Evolutionary conservation across 2,888 invertebrate species (phyloP).

Genomic region (Julus scandinavius): DNA sequence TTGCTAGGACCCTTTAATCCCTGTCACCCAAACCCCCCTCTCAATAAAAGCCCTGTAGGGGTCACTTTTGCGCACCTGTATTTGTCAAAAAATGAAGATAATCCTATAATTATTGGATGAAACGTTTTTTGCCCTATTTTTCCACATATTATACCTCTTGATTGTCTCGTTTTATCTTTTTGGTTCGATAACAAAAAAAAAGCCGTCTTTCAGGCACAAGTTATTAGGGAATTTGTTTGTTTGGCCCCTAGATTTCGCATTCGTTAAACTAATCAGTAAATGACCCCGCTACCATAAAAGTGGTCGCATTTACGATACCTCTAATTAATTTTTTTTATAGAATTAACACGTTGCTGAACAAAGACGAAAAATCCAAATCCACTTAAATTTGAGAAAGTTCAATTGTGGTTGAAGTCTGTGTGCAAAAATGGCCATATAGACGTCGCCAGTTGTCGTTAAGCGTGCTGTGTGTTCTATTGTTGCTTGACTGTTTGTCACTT

Average conservation of each 20-base stretch:
- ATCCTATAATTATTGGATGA: constrained; percentile 46
- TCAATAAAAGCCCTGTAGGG: constrained; percentile 43
- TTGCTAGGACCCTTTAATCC: constrained; percentile 30
- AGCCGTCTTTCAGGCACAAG: constrained; percentile 37
- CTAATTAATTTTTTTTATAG: constrained; percentile 1
- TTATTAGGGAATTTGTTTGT: constrained; percentile 45
- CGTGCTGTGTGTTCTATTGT: not conserved
- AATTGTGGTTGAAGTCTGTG: not conserved
- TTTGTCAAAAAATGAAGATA: constrained; percentile 46
- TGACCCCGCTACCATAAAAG: constrained; percentile 40
- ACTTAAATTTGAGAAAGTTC: not conserved
- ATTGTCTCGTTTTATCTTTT: constrained; percentile 45
- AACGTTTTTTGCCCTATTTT: constrained; percentile 14
- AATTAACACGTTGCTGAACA: constrained; percentile 29
- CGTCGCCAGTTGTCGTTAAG: not conserved
- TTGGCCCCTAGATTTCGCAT: constrained; percentile 40
- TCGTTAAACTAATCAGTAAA: constrained; percentile 46
- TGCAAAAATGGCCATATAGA: not conserved
- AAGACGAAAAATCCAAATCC: not conserved
- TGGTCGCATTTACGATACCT: constrained; percentile 43
- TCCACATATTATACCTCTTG: constrained; percentile 37
- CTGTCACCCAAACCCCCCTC: not conserved
- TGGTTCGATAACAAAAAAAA: constrained; percentile 38
- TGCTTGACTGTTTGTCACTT: constrained; percentile 29
- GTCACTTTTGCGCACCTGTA: constrained; percentile 46